Percentiles rank a stretch among this genome's conserved stretches.
Conservation (phyloP, 2,888 invertebrate species). For the Malthinus seriepunctatus region DNA sequence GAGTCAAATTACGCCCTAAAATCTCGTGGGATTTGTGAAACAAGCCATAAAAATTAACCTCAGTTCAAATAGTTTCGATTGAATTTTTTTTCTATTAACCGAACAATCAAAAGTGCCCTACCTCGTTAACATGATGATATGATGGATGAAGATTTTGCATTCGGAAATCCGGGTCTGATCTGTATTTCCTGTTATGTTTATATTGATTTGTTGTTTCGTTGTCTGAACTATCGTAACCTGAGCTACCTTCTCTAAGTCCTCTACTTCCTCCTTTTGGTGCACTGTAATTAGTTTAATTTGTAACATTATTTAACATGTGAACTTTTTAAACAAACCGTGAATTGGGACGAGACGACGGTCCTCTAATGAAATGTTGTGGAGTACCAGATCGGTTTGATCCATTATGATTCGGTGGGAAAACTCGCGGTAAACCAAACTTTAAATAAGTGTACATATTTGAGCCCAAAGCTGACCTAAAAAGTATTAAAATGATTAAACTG, state of each 20-base stretch:
- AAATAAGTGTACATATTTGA: conserved; percentile 93
- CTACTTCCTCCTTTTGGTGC: conserved; percentile 61
- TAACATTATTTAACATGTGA: neutral
- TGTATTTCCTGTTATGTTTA: conserved; percentile 72
- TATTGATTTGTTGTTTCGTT: conserved; percentile 69
- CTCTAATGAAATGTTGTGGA: conserved; percentile 55
- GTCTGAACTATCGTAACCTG: conserved; percentile 91
- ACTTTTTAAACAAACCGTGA: conserved; percentile 50
- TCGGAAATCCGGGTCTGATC: conserved; percentile 86
- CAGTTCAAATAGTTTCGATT: neutral
- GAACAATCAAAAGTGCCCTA: conserved; percentile 36
- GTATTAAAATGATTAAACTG: neutral
- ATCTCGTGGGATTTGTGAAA: conserved; percentile 13
- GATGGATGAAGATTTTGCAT: conserved; percentile 65
- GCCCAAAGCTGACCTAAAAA: conserved; percentile 76
- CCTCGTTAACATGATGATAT: conserved; percentile 55
- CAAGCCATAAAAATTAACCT: conserved; percentile 3
- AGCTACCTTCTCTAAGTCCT: conserved; percentile 81
- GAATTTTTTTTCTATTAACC: neutral
- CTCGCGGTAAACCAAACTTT: conserved; percentile 90
- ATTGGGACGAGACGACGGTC: conserved; percentile 56
- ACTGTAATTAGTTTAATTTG: conserved; percentile 44
- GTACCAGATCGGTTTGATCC: conserved; percentile 71
- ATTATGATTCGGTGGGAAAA: conserved; percentile 83
- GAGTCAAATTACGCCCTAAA: conserved; percentile 25